Evolutionary conservation across 2,113 vertebrate species (phyloP), one percentile per base, ranked within the genome.

Genomic region (Otis tarda): DNA sequence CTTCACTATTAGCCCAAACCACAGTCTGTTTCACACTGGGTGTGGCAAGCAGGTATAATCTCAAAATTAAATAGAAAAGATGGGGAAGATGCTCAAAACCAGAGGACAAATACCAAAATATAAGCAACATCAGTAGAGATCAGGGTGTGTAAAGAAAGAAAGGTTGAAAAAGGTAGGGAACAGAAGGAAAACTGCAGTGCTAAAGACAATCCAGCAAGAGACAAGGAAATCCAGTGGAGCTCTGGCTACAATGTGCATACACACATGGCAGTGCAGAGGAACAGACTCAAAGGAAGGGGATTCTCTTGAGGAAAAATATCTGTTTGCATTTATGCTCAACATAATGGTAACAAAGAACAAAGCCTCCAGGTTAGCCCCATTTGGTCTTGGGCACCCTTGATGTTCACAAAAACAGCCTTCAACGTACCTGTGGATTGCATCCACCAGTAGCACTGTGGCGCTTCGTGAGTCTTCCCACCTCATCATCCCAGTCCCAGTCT

Each of bases 401-500:
- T 3, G 14, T 24, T 60, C 57, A 50, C 53, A 49, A 33, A 33
- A 87, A 82, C 0, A 73, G 27, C 35, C 27, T 61, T 33, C 52
- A 88, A 69, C 56, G 6, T 96, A 99, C 99, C 98, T 99, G 99
- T 30, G 97, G 89, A 89, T 98, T 98, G 73, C 90, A 96, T 13
- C 98, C 97, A 84, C 97, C 98, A 74, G 82, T 64, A 71, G 94
- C 83, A n/a, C 41, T 81, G 93, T 84, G 98, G 81, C 87, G 61
- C 57, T 98, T 98, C 0, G 52, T 98, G 64, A 99, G 91, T 76
- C 98, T 98, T 82, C 98, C 96, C 69, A 90, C n/a, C 21, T 95
- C 93, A 41, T 97, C 98, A 87, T 98, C 97, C 98, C 98, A 99
- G 75, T 98, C 98, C 98, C 98, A 99, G 17, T 98, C 97, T 4